Evolutionary conservation across 2,113 vertebrate genomes (phyloP), one percentile per base, ranked within the genome.

Genomic region (Rissa tridactyla): DNA sequence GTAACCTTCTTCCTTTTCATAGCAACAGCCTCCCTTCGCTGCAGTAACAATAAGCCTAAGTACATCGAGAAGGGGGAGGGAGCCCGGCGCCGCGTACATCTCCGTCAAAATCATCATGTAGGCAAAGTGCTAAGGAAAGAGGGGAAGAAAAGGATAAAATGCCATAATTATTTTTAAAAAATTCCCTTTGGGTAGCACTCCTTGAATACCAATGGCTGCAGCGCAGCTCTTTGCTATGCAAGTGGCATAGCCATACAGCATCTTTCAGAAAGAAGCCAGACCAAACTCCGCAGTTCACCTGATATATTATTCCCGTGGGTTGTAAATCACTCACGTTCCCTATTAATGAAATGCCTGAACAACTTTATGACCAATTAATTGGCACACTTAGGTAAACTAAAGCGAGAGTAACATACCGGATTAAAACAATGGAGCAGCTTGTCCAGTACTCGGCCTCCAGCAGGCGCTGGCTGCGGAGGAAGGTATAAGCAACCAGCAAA

Each of bases 11-110:
- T 87, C 64, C 95, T 60, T 90, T 30, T 8, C 95, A 52, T 20
- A 61, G 86, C 92, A 9, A 16, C 80, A 85, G 47, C 65, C 86
- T 91, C 76, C 83, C 93, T 82, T 79, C 13, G 32, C 92, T 75
- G 92, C 77, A 51, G 78, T 23, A 71, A 89, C 95, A 89, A 95
- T 34, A 66, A 86, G 92, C 80, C 23, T 57, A 29, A 92, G 93
- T 57, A 55, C 84, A 21, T 0, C 0, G 2, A 10, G 62, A 81
- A 84, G n/a, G 36, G 52, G 47, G 44, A 82, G 30, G 11, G 55
- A 83, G 42, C 87, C 46, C 36, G 6, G 55, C 0, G 47, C 55
- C 1, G 0, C 6, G 1, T 20, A 55, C 14, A 1, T n/a, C 95
- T 64, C 94, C 23, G 1, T 82, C 81, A 30, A 26, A 82, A 38